These are phyloP conservation scores for Intellagama lesueurii DNA, from an alignment of 2,797 vertebrate species.

Conservation along the genomic window DNA sequence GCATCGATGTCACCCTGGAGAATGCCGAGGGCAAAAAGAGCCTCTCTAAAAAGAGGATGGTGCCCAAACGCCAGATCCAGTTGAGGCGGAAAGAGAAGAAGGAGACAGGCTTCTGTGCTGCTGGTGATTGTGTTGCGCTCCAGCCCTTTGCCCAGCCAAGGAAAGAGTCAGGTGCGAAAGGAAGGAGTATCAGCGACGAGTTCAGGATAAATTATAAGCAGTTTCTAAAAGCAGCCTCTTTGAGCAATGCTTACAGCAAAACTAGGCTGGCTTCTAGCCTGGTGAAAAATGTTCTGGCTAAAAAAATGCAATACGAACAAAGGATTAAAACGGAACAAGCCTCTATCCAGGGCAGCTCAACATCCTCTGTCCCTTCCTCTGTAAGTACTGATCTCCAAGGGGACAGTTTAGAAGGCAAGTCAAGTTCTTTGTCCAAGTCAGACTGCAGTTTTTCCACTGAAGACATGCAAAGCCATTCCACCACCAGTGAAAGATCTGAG, in stretches of 20 bases:
- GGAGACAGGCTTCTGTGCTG: constrained; percentile 67
- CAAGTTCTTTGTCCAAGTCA: constrained; percentile 68
- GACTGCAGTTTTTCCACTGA: constrained; percentile 72
- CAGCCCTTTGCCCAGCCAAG: constrained; percentile 41
- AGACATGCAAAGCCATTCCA: constrained; percentile 47
- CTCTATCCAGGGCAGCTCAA: constrained; percentile 56
- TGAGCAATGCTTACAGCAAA: constrained; percentile 83
- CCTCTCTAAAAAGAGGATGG: constrained; percentile 83
- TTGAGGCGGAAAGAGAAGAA: constrained; percentile 85
- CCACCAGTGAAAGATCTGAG: accelerated
- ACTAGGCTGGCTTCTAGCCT: constrained; percentile 88
- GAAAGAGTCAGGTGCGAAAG: constrained; percentile 61
- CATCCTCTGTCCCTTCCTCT: constrained; percentile 54
- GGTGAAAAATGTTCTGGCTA: constrained; percentile 90
- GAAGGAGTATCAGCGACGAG: constrained; percentile 53
- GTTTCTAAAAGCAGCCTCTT: constrained; percentile 86
- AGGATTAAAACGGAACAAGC: constrained; percentile 70
- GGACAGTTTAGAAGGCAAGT: constrained; percentile 67
- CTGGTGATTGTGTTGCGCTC: not conserved
- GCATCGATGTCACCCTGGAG: constrained; percentile 90
- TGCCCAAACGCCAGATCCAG: constrained; percentile 95
- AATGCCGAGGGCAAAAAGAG: constrained; percentile 78
- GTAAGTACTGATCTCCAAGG: constrained; percentile 61
- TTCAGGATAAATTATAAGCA: constrained; percentile 75
- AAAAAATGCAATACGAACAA: constrained; percentile 88